Base-by-base conservation (phyloP, 2,888 invertebrate species). In the Galerucella nymphaeae region DNA sequence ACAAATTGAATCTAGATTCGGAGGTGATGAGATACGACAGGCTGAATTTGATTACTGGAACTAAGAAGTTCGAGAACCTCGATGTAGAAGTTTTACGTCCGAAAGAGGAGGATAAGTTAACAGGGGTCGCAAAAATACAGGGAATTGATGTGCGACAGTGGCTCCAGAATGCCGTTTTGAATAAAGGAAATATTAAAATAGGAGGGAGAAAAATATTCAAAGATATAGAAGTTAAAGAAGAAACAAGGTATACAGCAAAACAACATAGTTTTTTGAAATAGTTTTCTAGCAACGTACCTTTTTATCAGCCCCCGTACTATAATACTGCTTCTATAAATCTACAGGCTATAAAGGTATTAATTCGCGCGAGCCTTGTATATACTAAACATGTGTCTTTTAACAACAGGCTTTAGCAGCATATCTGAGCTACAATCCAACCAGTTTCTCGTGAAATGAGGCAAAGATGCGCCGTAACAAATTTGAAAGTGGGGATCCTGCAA, bases 21-120 rank as follows among this genome's bases (percentile, higher is more conserved):
- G 91, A 91, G 78, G 84, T 91, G 18, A 85, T 90, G 76, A 86
- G 87, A 58, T 83, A 85, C 64, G 88, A 88, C 75, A 66, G 80
- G 66, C 67, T 77, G 23, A 89, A 88, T 80, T 79, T 85, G 4
- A 81, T 90, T 1, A 87, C 85, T 1, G 88, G 88, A 4, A 80
- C 79, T 1, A 89, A 89, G 83, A 80, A 64, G 53, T 81, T 89
- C 48, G 63, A 82, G 8, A 83, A 84, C 67, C 81, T 89, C n/a
- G 77, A 78, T 18, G 84, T 87, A 0, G 81, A 83, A 41, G 82
- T 86, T 70, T 79, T 90, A 2, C 48, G 66, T 38, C 81, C 82
- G 64, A 81, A 85, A 11, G 78, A 83, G 11, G 72, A 82, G 23
- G 77, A 82, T 64, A 75, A 80, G 45, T 78, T 75, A 14, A 45